phyloP scores from a whole-genome alignment of 2,888 invertebrate genomes.

The Tuta absoluta region DNA sequence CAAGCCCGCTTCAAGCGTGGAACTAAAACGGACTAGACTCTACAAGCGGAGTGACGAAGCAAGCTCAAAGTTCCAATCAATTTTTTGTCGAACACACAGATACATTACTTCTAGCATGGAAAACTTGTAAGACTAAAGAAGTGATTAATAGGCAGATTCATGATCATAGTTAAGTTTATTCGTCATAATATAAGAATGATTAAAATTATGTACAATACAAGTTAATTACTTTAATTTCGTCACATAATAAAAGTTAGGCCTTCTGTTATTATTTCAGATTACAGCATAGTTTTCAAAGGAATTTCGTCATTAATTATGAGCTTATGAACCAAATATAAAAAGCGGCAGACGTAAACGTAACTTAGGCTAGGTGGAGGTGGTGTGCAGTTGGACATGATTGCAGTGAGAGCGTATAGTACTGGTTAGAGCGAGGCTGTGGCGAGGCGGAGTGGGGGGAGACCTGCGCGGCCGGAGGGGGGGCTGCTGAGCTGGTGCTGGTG shows the following conservation, averaged over 20 bases:
- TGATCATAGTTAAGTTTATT: slow-evolving; percentile 18
- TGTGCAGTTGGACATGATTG: slow-evolving; percentile 46
- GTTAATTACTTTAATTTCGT: slow-evolving; percentile 7
- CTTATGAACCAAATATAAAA: slow-evolving; percentile 51
- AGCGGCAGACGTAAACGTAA: slow-evolving; percentile 39
- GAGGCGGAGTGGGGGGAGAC: slow-evolving; percentile 26
- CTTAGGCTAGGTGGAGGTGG: slow-evolving; percentile 51
- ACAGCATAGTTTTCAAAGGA: slow-evolving; percentile 3
- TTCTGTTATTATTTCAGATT: slow-evolving; percentile 12
- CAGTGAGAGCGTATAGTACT: slow-evolving; percentile 46
- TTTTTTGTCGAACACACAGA: slow-evolving; percentile 7
- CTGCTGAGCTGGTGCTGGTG: slow-evolving; percentile 15
- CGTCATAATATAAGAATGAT: slow-evolving; percentile 13
- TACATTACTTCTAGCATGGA: slow-evolving; percentile 11
- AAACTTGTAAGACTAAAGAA: slow-evolving; percentile 14
- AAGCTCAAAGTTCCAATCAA: slow-evolving; percentile 48
- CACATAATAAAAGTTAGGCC: slow-evolving; percentile 24
- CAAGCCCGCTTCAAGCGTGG: slow-evolving; percentile 61
- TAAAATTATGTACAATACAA: slow-evolving; percentile 17
- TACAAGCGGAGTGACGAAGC: slow-evolving; percentile 70
- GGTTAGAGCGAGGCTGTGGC: slow-evolving; percentile 54
- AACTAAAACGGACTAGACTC: slow-evolving; percentile 57
- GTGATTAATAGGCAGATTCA: slow-evolving; percentile 20
- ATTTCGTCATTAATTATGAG: slow-evolving; percentile 38
- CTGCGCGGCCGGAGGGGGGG: slow-evolving; percentile 28